Percentiles rank a stretch among this genome's conserved stretches.
These are phyloP conservation scores for Pygoscelis adeliae DNA, from an alignment of 2,113 vertebrate species.

Conservation along the genomic window DNA sequence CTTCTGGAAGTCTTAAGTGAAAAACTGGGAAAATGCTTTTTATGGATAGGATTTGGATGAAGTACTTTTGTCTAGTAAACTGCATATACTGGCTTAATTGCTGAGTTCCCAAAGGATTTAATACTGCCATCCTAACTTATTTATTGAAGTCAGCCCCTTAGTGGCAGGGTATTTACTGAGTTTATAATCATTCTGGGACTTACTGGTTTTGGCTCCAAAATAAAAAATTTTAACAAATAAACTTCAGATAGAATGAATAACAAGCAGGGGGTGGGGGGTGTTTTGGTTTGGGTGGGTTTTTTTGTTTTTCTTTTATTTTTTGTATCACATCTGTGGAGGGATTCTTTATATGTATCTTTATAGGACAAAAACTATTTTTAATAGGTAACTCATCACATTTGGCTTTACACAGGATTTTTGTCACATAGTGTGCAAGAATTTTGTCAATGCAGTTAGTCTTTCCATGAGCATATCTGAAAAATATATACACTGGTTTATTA, in stretches of 20 bases:
- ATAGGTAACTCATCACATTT: not conserved
- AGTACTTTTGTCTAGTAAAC: not conserved
- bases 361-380: not conserved
- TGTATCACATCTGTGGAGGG: accelerated
- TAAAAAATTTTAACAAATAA: not conserved
- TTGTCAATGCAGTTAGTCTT: not conserved
- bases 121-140: not conserved
- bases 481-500: not conserved
- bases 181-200: not conserved
- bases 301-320: not conserved
- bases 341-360: not conserved
- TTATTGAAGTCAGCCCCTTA: not conserved
- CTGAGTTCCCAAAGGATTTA: not conserved
- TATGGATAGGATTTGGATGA: not conserved
- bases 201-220: not conserved
- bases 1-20: not conserved
- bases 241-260: not conserved
- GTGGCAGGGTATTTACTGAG: not conserved
- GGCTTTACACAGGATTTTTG: not conserved
- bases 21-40: not conserved
- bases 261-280: accelerated
- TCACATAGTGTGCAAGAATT: not conserved
- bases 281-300: accelerated
- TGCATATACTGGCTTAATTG: not conserved
- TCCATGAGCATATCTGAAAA: not conserved